These are phyloP conservation scores for Paragorgia papillata DNA, from an alignment of 92 coral and sea anemone species.

Conservation along the genomic window DNA sequence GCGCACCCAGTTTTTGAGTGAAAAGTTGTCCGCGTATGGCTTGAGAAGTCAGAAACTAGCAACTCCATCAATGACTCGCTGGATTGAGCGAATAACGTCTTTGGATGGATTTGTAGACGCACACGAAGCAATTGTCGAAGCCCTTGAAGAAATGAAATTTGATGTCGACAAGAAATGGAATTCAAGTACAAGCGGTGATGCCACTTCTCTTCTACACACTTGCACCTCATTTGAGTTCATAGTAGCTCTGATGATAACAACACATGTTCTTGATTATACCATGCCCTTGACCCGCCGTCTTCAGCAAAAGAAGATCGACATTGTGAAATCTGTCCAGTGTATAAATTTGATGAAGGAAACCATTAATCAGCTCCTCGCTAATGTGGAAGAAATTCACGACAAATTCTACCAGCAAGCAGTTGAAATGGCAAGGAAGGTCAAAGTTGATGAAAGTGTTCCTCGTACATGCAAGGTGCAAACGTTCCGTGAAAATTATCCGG, in stretches of 20 bases:
- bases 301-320: constrained; percentile 20
- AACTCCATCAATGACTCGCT: not conserved
- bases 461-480: not conserved
- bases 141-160: not conserved
- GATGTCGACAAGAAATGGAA: constrained; percentile 6
- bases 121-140: not conserved
- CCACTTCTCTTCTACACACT: not conserved
- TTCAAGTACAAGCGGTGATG: not conserved
- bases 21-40: not conserved
- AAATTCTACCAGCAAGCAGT: not conserved
- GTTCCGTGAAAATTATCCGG: constrained; percentile 3
- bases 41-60: not conserved
- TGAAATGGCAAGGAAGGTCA: not conserved
- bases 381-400: not conserved
- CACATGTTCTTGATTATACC: constrained; percentile 6
- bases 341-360: constrained; percentile 1
- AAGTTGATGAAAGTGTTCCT: not conserved
- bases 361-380: not conserved
- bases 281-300: constrained; percentile 5
- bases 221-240: not conserved
- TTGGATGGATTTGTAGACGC: constrained; percentile 3
- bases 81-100: constrained; percentile 1
- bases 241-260: not conserved
- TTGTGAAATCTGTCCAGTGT: not conserved
- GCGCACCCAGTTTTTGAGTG: not conserved